Conservation (phyloP, 2,113 vertebrate genomes). For the Ceyx cyanopectus region DNA sequence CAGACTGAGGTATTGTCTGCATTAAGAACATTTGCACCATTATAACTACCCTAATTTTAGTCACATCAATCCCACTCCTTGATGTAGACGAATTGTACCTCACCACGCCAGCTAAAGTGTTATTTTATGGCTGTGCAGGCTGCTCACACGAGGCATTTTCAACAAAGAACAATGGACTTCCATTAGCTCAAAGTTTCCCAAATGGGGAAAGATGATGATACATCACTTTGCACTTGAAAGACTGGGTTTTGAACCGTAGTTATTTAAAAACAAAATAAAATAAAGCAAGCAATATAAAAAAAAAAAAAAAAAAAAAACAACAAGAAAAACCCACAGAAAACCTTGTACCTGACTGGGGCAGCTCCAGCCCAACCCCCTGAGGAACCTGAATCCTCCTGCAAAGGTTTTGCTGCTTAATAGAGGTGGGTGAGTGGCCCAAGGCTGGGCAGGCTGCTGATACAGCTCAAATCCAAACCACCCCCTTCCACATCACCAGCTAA, state of each 20-base stretch:
- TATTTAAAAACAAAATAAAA: background rate
- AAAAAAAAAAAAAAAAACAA: too few species aligned
- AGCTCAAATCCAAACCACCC: background rate
- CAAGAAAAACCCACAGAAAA: background rate
- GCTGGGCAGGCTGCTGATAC: background rate
- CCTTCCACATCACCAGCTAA: background rate
- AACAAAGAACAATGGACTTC: constrained; percentile 40
- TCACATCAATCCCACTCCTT: constrained; percentile 48
- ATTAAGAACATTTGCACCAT: constrained; percentile 53
- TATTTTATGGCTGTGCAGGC: constrained; percentile 25
- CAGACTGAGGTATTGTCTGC: constrained; percentile 52
- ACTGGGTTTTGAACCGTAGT: background rate
- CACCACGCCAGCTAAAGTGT: constrained; percentile 18
- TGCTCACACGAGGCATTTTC: constrained; percentile 16
- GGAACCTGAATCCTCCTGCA: background rate
- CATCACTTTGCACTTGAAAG: background rate
- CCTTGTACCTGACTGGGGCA: background rate
- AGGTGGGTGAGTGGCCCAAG: background rate
- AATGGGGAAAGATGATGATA: background rate
- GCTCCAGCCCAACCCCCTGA: background rate
- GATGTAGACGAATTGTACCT: constrained; percentile 17
- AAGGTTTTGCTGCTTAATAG: background rate
- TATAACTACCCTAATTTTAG: constrained; percentile 60
- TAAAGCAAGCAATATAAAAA: background rate
- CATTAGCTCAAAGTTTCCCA: constrained; percentile 22